phyloP scores from a whole-genome alignment of 1,140 invertebrate genomes.

The Drosophila varians region DNA sequence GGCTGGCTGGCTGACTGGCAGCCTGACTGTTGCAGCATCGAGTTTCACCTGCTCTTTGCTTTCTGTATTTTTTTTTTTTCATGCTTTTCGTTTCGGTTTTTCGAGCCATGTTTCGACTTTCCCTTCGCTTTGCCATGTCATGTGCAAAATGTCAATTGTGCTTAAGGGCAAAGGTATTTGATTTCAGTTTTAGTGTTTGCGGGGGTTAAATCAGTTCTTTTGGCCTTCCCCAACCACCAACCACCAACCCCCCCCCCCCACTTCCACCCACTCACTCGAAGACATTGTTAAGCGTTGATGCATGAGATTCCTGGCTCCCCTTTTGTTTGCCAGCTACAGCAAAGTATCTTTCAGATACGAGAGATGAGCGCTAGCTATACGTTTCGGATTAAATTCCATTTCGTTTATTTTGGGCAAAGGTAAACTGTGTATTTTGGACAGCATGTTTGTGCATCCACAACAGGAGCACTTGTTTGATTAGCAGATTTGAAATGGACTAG shows the following conservation, averaged over 20 bases:
- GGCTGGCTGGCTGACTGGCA: no score
- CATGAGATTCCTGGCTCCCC: constrained; percentile 20
- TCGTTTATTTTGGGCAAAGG: constrained; percentile 17
- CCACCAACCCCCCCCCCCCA: no score
- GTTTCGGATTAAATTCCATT: constrained; percentile 31
- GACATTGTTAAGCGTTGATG: constrained; percentile 33
- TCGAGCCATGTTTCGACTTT: constrained; percentile 15
- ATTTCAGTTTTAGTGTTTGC: constrained; percentile 57
- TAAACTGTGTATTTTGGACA: constrained; percentile 34
- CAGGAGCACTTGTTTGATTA: constrained; percentile 3
- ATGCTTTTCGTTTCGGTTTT: constrained; percentile 38
- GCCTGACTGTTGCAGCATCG: constrained; percentile 34
- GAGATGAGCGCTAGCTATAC: constrained; percentile 5
- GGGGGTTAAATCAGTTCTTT: constrained; percentile 18
- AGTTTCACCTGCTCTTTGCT: constrained; percentile 56
- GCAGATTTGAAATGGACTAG: constrained; percentile 9
- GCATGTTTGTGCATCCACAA: constrained; percentile 16
- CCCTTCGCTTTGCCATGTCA: constrained; percentile 54
- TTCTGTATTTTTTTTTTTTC: constrained; percentile 9
- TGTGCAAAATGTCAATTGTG: constrained; percentile 76
- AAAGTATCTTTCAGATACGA: constrained; percentile 31
- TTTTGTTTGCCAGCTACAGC: constrained; percentile 15
- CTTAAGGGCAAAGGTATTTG: constrained; percentile 75
- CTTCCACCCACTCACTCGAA: neutral
- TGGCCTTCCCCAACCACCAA: no score